phyloP scores from a whole-genome alignment of 2,797 vertebrate species.

The Ibycter americanus region DNA sequence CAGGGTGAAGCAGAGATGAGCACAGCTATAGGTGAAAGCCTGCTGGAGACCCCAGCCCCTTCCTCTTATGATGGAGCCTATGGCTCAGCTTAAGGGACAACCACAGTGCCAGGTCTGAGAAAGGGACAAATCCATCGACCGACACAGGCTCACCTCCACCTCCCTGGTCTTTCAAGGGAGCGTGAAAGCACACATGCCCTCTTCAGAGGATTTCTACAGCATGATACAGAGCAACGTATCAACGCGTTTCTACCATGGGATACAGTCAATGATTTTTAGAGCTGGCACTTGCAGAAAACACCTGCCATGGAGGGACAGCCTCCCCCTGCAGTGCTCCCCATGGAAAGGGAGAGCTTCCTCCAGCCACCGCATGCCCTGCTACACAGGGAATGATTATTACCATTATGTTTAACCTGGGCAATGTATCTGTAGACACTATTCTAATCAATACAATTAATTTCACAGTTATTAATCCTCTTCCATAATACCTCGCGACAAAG shows the following conservation, averaged over 20 bases:
- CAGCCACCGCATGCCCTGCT: not conserved
- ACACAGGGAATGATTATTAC: not conserved
- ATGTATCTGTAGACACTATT: not conserved
- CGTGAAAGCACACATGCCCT: not conserved
- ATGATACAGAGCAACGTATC: not conserved
- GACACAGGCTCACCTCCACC: not conserved
- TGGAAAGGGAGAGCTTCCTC: not conserved
- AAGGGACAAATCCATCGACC: not conserved
- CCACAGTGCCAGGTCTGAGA: rapidly evolving
- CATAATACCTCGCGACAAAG: not conserved
- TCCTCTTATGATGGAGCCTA: not conserved
- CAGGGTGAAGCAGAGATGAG: not conserved
- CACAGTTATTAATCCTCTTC: not conserved
- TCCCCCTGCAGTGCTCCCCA: rapidly evolving
- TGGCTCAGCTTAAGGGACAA: not conserved
- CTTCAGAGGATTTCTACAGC: not conserved
- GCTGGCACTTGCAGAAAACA: not conserved
- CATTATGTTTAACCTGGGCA: not conserved
- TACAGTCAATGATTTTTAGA: not conserved
- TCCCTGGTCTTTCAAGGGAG: not conserved
- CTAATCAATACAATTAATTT: not conserved
- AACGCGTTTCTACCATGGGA: rapidly evolving
- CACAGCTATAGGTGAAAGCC: rapidly evolving
- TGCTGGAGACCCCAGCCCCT: not conserved
- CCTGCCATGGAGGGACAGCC: rapidly evolving